Evolutionary conservation across 1,140 invertebrate species (phyloP).

Genomic region (Trichogramma pretiosum): DNA sequence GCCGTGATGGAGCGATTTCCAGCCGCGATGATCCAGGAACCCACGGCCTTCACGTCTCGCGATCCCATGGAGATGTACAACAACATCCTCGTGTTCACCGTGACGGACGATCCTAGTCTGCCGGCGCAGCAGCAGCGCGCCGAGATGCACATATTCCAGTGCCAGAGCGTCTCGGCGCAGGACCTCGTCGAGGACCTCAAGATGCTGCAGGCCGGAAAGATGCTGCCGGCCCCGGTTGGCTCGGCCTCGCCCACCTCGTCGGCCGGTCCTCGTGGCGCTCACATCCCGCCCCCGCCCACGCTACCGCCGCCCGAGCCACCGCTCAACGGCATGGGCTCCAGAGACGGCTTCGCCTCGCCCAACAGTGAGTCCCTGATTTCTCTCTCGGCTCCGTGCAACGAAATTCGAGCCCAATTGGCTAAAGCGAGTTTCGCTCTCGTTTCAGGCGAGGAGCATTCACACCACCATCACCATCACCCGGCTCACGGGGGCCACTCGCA

Average conservation of each 20-base stretch:
- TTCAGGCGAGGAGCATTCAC: too few relatives aligned
- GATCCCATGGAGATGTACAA: slow-evolving; percentile 97
- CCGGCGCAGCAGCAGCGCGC: slow-evolving; percentile 56
- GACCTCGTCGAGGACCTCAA: slow-evolving; percentile 81
- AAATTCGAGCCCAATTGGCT: too few relatives aligned
- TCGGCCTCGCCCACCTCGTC: slow-evolving; percentile 41
- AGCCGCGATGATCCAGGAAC: slow-evolving; percentile 81
- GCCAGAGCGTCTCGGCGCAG: slow-evolving; percentile 75
- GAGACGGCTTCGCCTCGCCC: slow-evolving; percentile 51
- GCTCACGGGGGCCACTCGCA: too few relatives aligned
- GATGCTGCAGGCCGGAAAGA: slow-evolving; percentile 66
- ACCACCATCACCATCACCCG: too few relatives aligned
- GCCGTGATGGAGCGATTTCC: slow-evolving; percentile 93
- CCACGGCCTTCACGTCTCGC: slow-evolving; percentile 92
- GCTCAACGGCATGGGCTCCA: slow-evolving; percentile 51
- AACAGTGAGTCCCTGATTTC: slow-evolving; percentile 31
- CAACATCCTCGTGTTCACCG: slow-evolving; percentile 95
- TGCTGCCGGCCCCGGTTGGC: slow-evolving; percentile 49
- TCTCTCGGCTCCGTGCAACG: too few relatives aligned
- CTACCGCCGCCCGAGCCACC: slow-evolving; percentile 53
- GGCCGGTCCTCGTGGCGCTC: too few relatives aligned
- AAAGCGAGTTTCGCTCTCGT: too few relatives aligned
- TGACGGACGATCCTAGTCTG: slow-evolving; percentile 53
- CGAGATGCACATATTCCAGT: slow-evolving; percentile 99
- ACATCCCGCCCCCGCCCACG: slow-evolving; percentile 53